Evolutionary conservation across 2,888 invertebrate species (phyloP).

Genomic region (Noctua janthina): DNA sequence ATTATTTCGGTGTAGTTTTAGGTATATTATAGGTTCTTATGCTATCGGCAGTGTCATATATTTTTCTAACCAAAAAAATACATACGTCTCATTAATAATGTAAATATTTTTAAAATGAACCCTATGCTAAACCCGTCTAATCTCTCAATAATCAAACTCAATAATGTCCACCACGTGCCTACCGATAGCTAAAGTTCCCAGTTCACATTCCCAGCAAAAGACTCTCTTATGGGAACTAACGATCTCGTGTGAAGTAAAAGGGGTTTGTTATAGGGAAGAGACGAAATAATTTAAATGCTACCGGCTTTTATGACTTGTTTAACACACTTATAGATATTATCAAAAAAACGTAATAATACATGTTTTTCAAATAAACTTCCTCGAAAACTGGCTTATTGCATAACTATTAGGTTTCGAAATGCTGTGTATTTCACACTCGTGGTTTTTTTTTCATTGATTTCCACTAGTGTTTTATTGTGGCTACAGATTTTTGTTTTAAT

Average conservation of each 20-base stretch:
- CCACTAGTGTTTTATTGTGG: too few relatives aligned
- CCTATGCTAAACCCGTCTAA: not conserved
- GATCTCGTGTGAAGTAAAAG: not conserved
- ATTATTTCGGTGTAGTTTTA: too few relatives aligned
- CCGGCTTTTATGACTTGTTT: not conserved
- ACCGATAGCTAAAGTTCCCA: not conserved
- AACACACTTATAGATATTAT: not conserved
- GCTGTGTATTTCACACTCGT: too few relatives aligned
- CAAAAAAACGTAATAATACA: not conserved
- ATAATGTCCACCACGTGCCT: not conserved
- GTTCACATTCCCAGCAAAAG: not conserved
- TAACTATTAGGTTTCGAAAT: too few relatives aligned
- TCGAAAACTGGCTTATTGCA: not conserved
- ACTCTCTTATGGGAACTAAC: not conserved
- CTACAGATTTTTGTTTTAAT: too few relatives aligned
- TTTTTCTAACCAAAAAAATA: not conserved
- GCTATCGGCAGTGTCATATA: too few relatives aligned
- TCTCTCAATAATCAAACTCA: not conserved
- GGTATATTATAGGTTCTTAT: not conserved
- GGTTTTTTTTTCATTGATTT: too few relatives aligned
- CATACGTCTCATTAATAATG: not conserved
- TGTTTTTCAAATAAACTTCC: not conserved
- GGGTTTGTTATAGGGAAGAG: not conserved
- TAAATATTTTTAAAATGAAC: not conserved
- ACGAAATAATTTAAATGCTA: not conserved